Evolutionary conservation across 2,113 vertebrate species (phyloP), one percentile per base, ranked within the genome.

Genomic region (Sus scrofa): DNA sequence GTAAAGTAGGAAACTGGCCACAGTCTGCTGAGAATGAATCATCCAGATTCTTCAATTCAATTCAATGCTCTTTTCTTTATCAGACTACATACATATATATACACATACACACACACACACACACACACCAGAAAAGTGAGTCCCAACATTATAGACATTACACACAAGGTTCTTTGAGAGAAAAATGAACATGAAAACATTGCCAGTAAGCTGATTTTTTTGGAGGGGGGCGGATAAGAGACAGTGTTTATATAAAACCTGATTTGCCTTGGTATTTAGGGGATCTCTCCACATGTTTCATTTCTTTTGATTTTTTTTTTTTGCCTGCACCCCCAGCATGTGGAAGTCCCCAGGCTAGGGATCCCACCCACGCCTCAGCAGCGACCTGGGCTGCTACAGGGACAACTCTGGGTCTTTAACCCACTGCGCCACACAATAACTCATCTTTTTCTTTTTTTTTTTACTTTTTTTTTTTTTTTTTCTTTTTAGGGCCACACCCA

Each of bases 21-120:
- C 83, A 68, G 65, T 75, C 84, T 68, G 19, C 44, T 74, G 12
- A 58, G 44, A 75, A 89, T 90, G 37, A 96, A 81, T 93, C 39
- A 58, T 65, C 84, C 60, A 13, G 1, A 67, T 85, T 92, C 75
- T 77, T 68, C 79, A 79, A 78, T 11, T 54, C 39, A 16, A 30
- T 60, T 88, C 39, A 16, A 30, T 60, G 85, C 18, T 71, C 71
- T 20, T 44, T 65, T 52, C 13, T n/a, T 77, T 89, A 37, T 70
- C 30, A 71, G 27, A 4, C 4, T 60, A 89, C 1, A 3, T 62
- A 32, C 74, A 58, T 18, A 12, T 63, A 62, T 62, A 62, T 58
- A 58, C 18, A 58, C 18, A 16, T 58, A 26, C 12, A n/a, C n/a
- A 89, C 1, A 3, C 56, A 30, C 74, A 56, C 18, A 12, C 24